These are phyloP conservation scores for Phalanger gymnotis DNA, from an alignment of 2,797 vertebrate genomes.

Conservation along the genomic window DNA sequence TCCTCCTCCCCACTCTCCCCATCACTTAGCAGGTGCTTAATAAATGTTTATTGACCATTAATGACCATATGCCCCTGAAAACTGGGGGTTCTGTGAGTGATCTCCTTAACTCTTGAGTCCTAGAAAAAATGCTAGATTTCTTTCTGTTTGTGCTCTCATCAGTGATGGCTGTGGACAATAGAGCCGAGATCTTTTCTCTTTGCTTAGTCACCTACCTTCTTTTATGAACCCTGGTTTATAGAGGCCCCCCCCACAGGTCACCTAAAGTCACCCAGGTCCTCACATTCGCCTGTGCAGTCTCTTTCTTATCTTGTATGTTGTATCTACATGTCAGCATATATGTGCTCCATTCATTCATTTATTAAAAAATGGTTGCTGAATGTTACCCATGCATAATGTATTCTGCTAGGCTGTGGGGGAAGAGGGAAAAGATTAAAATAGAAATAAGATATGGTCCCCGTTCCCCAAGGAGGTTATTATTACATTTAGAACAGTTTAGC, in stretches of 20 bases:
- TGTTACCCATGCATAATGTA: no score
- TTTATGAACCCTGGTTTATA: not conserved
- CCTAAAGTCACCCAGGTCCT: not conserved
- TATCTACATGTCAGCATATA: not conserved
- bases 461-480: no score
- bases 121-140: not conserved
- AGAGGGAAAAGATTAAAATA: no score
- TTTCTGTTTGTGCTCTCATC: not conserved
- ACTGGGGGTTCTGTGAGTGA: not conserved
- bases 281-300: not conserved
- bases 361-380: no score
- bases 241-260: not conserved
- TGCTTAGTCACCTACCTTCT: not conserved
- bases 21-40: not conserved
- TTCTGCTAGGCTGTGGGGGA: no score
- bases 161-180: not conserved
- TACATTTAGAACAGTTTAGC: no score
- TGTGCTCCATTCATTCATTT: not conserved
- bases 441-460: no score
- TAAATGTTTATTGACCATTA: not conserved
- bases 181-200: not conserved
- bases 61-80: not conserved
- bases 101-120: not conserved
- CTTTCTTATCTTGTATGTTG: not conserved
- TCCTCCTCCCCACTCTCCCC: not conserved